phyloP scores from a whole-genome alignment of 2,113 vertebrate species.

The Psammodynastes pulverulentus region DNA sequence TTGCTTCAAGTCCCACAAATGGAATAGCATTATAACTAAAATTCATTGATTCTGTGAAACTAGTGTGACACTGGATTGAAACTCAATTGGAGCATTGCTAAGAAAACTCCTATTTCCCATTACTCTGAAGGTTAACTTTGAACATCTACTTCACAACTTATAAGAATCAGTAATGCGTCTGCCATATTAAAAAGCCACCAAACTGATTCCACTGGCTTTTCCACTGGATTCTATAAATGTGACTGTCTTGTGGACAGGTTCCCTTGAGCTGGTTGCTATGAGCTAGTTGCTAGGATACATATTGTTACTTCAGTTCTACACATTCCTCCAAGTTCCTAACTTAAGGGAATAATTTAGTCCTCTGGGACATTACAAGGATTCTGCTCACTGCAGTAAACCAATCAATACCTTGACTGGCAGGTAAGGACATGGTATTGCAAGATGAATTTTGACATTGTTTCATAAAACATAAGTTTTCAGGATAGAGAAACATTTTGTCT shows the following conservation, averaged over 20 bases:
- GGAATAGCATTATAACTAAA: neutral
- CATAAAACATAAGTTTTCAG: neutral
- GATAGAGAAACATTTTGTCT: neutral
- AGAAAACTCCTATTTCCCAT: neutral
- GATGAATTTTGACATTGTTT: neutral
- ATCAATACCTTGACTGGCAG: neutral
- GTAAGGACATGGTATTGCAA: neutral
- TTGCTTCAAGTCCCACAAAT: neutral
- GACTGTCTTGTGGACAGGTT: neutral
- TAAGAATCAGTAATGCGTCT: neutral
- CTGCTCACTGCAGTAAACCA: neutral
- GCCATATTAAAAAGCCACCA: neutral
- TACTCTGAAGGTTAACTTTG: neutral
- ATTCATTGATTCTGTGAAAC: neutral
- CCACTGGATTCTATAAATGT: neutral
- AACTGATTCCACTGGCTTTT: neutral
- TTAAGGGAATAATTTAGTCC: neutral
- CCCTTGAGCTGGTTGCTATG: constrained; percentile 51
- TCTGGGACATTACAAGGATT: neutral
- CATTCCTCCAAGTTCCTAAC: constrained; percentile 25
- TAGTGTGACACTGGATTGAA: neutral
- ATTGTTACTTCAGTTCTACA: constrained; percentile 34
- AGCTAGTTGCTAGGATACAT: constrained; percentile 45
- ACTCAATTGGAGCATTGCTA: neutral
- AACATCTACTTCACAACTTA: neutral